Base-by-base conservation (phyloP, 2,113 vertebrate species). In the Gulo gulo region DNA sequence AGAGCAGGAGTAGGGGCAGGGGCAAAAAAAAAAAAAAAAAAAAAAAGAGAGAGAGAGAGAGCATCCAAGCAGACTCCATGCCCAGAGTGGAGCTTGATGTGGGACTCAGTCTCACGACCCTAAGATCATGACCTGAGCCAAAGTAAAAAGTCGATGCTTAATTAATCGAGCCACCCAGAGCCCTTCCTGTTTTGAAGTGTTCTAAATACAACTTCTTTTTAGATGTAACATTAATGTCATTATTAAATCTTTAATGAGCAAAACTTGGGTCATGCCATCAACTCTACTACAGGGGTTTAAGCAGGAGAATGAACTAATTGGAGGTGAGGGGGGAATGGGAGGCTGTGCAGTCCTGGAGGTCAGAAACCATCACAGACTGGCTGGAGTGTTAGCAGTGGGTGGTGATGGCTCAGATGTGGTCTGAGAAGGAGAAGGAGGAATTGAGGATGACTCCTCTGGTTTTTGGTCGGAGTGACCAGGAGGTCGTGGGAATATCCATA, bases 301-400 rank as follows among this genome's bases (percentile, higher is more conserved):
- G 57, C 7, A 23, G n/a, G 6, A 45, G 5, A 45, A 15, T 26
- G 10, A 39, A 4, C 3, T 78, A 26, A 9, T 18, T 50, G 26
- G 36, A 42, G 23, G 10, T 7, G 21, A 23, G 18, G 23, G 45
- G 6, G 1, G 0, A 7, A 5, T 12, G 31, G 31, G 7, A 76
- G 10, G 16, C 57, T 45, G 10, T 39, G 55, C 13, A 1, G 10
- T 45, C 24, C 4, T 57, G 7, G 5, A 79, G 20, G 23, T 39
- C 7, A 84, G 29, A 15, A 21, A 11, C n/a, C 47, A 36, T 2
- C 39, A 10, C 1, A 18, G 31, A 16, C 23, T 69, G 29, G 4
- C 11, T 15, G 34, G 1, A 2, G 7, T 63, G 2, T 39, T 34
- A 42, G 13, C 14, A 39, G 45, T 57, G 7, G 29, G 2, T 24